Conservation (phyloP, 2,113 vertebrate genomes). For the Hippocampus guttulatus region DNA sequence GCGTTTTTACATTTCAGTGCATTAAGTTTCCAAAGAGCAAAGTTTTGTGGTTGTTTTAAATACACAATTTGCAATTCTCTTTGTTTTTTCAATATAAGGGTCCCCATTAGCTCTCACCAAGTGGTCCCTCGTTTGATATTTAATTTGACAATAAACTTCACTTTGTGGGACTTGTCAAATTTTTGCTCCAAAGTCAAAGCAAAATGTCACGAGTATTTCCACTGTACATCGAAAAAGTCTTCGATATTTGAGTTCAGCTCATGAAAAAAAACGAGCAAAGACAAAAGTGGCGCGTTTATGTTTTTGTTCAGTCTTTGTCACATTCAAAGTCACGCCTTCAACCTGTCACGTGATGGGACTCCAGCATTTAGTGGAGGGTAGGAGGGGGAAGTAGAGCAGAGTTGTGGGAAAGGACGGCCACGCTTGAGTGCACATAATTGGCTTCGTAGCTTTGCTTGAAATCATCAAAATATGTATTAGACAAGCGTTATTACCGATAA, state of each 20-base stretch:
- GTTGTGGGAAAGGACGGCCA: constrained; percentile 26
- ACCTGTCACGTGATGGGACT: constrained; percentile 49
- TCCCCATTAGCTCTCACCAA: no score
- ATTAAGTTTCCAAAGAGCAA: no score
- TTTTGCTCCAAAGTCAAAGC: no score
- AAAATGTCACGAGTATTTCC: no score
- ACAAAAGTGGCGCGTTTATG: neutral
- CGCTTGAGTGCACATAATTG: constrained; percentile 38
- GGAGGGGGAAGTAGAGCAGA: neutral
- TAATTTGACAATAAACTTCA: no score
- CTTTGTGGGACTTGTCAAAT: no score
- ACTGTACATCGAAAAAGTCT: neutral
- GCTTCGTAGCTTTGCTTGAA: constrained; percentile 10
- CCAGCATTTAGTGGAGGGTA: constrained; percentile 51
- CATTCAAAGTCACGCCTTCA: constrained; percentile 48
- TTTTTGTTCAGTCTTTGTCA: constrained; percentile 19
- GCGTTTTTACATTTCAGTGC: no score
- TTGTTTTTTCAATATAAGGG: no score
- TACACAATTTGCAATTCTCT: no score
- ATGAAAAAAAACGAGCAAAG: neutral
- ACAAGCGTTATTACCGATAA: neutral
- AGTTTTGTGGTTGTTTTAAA: no score
- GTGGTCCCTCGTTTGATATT: no score
- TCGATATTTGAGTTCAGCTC: neutral
- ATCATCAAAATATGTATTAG: neutral